Base-by-base conservation (phyloP, 2,888 invertebrate genomes). In the Spodoptera littoralis region DNA sequence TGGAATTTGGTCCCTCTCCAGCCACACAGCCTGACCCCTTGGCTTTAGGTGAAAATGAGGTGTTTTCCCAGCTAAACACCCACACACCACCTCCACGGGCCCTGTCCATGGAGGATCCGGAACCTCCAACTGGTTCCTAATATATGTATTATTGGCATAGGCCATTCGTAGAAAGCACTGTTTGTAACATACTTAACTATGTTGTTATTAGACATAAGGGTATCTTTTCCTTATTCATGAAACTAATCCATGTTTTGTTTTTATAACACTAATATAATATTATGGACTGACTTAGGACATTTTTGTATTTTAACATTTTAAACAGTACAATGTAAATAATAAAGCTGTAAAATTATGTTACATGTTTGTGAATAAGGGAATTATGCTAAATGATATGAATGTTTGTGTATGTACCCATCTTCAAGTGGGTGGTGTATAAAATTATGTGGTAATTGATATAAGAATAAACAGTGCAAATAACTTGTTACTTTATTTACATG, bases 41-140 rank as follows among this genome's bases (percentile, higher is more conserved):
- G 58, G 95, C 95, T 0, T 79, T 95, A 57, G 95, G 95, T 46
- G 94, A 94, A 67, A 92, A 94, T 51, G 95, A 95, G 68, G 95
- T 95, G 24, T 95, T 95, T 73, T 94, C 95, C 9, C 94, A 95
- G 81, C 68, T 95, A 48, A 92, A 90, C 63, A 73, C 91, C 56
- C 90, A 92, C 73, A 88, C 90, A 3, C 84, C 92, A 49, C 90
- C 94, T 45, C 90, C 92, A 4, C 76, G 89, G 72, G 88, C 89
- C 61, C 76, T 90, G 27, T 93, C 94, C 44, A 91, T 90, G 68
- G 94, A 94, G 27, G 95, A 95, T 30, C 91, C 88, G 18, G 94
- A 94, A 69, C 90, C 91, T 1, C 94, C 94, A 27, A 84, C 88
- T 43, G 90, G 92, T 82, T 91, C 93, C 85, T 93, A 94, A 92